Base-by-base conservation (phyloP, 2,888 invertebrate species). In the Drosophila paracracens region DNA sequence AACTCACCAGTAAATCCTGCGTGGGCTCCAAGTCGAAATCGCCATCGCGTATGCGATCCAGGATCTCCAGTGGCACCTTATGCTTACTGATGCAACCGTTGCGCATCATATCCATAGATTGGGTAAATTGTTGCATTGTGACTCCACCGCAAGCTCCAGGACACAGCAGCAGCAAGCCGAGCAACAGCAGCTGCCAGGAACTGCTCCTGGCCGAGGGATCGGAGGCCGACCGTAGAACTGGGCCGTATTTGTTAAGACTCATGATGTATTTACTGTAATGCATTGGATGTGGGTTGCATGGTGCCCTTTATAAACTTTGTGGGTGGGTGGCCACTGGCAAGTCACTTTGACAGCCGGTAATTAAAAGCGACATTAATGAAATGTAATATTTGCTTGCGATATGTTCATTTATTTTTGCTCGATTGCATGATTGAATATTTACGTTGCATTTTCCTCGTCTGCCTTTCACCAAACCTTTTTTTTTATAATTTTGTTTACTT, bases 71-170 rank as follows among this genome's bases (percentile, higher is more conserved):
- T 0, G 89, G 63, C 6, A 92, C 70, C 81, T 93, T 92, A 50
- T 90, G 91, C 56, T 93, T 93, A 25, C 86, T 89, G 16, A 83
- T 70, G 76, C 93, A 93, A 21, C 92, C 91, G 33, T 88, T 91
- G 38, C 93, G 91, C 90, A 93, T 91, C 91, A 92, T 92, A 56
- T 92, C 91, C 79, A 93, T 74, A 4, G 92, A 92, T 36, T 88
- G 80, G 2, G 90, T 76, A 48, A 93, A 92, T 72, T 93, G 93
- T 78, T 93, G 91, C 91, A 91, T 92, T 25, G 66, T 83, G 18
- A 85, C 78, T 8, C 51, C 58, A 8, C 7, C 16, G 21, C 69
- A 60, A n/a, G 65, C 46, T 11, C 48, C 29, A 13, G 73, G 70
- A 50, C 70, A 21, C 2, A 82, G 54, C 38, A 75, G 50, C 40